These are phyloP conservation scores for Leptobrachium ailaonicum DNA, from an alignment of 2,113 vertebrate genomes.

Conservation along the genomic window DNA sequence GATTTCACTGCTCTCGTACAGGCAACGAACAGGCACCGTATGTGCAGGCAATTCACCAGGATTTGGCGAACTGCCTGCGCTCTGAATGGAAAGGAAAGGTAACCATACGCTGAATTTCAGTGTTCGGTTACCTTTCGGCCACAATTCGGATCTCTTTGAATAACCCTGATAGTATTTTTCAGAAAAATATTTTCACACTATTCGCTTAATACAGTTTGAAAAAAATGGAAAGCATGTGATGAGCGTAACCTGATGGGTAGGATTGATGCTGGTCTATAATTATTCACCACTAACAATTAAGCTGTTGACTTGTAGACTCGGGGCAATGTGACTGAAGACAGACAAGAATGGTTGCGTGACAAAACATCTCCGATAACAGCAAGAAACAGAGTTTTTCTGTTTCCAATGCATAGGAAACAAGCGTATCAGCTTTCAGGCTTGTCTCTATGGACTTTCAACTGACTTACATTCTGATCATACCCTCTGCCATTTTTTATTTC, in stretches of 20 bases:
- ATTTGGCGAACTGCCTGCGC: too few species aligned
- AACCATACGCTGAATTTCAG: too few species aligned
- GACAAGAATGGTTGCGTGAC: conserved; percentile 24
- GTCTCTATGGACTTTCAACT: conserved; percentile 20
- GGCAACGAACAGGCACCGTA: too few species aligned
- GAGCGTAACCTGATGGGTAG: conserved; percentile 7
- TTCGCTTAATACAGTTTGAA: background rate
- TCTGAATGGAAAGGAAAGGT: too few species aligned
- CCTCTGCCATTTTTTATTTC: background rate
- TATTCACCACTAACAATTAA: background rate
- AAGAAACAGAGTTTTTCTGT: background rate
- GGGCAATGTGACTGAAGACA: conserved; percentile 11
- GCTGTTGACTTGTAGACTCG: conserved; percentile 9
- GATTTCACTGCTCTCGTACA: too few species aligned
- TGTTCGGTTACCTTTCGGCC: too few species aligned
- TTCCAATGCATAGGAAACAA: conserved; percentile 14
- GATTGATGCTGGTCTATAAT: conserved; percentile 24
- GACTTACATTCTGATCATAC: background rate
- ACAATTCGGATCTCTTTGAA: too few species aligned
- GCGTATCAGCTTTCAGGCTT: background rate
- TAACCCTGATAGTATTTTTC: background rate
- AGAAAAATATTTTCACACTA: background rate
- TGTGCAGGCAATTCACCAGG: too few species aligned
- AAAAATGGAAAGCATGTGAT: background rate
- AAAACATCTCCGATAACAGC: conserved; percentile 1